Base-by-base conservation (phyloP, 2,888 invertebrate species). In the Bellardia pandia region DNA sequence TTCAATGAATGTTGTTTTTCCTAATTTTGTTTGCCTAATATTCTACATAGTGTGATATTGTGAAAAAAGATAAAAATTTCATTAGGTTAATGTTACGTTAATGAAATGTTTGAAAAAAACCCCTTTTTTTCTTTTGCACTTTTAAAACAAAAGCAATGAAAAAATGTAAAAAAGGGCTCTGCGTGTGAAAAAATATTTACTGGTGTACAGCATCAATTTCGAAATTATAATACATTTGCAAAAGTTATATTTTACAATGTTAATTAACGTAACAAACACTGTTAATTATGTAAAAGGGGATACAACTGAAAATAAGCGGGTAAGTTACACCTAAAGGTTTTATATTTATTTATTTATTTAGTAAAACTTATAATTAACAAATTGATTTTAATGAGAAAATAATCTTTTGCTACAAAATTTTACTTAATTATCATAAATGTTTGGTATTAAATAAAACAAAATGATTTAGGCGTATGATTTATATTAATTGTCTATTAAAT, bases 41-140 rank as follows among this genome's bases (percentile, higher is more conserved):
- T 53, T 71, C 53, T 40, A 37, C 33, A n/a, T 56, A 71, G 53
- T 40, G 53, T 56, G 16, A 53, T 53, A 56, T 53, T 16, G 14
- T 37, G 13, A 60, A 23, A 40, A 71, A 56, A 71, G 37, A 71
- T 56, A 23, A 53, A 71, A 56, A 37, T 37, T 71, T 71, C 53
- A 71, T 71, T 71, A 71, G 40, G 53, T 56, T 71, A 53, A 71
- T 71, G 71, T 71, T 71, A 56, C 37, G 16, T 16, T 71, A 71
- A 71, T 71, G 71, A 71, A 71, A 71, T 53, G 14, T 56, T 69
- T 51, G 23, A 56, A 53, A 53, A 51, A 33, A 69, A 71, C 4
- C 16, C 71, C 51, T n/a, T 69, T 71, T 56, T 71, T 56, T 16
- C 30, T 48, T 68, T 23, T 45, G 66, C 23, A 42, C 5, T 53